Evolutionary conservation across 2,797 vertebrate species (phyloP).

Genomic region (Labeo calbasu): DNA sequence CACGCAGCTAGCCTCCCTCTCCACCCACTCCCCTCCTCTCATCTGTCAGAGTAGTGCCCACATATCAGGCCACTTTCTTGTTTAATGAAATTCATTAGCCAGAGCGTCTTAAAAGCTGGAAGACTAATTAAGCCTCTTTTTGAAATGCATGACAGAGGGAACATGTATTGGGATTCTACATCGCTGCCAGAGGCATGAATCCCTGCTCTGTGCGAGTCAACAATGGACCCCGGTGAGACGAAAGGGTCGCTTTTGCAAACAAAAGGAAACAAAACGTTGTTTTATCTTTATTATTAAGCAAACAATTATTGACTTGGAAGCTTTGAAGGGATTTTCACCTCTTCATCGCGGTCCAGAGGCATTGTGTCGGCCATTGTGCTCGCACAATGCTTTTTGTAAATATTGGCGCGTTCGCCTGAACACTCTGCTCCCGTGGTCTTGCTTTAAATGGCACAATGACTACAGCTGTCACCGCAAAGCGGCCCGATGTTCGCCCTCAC

Average conservation of each 20-base stretch:
- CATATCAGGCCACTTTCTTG: conserved; percentile 52
- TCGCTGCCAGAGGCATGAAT: conserved; percentile 28
- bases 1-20: conserved; percentile 30
- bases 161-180: conserved; percentile 38
- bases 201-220: conserved; percentile 9
- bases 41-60: conserved; percentile 44
- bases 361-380: conserved; percentile 20
- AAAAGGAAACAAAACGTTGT: conserved; percentile 25
- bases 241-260: conserved; percentile 5
- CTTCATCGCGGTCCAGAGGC: conserved; percentile 21
- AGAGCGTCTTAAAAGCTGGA: conserved; percentile 49
- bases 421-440: conserved; percentile 28
- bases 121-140: conserved; percentile 58
- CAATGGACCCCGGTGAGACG: not conserved
- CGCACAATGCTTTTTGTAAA: conserved; percentile 48
- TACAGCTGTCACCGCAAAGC: conserved; percentile 35
- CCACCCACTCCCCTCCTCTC: conserved; percentile 42
- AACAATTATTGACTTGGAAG: conserved; percentile 34
- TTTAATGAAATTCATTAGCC: conserved; percentile 62
- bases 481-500: conserved; percentile 4
- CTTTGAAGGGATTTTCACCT: conserved; percentile 29
- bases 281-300: conserved; percentile 42
- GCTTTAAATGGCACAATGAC: conserved; percentile 48
- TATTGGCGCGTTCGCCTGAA: conserved; percentile 37
- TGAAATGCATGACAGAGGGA: conserved; percentile 53